phyloP scores from a whole-genome alignment of 2,797 vertebrate genomes.

The Cyprinodon diabolis region DNA sequence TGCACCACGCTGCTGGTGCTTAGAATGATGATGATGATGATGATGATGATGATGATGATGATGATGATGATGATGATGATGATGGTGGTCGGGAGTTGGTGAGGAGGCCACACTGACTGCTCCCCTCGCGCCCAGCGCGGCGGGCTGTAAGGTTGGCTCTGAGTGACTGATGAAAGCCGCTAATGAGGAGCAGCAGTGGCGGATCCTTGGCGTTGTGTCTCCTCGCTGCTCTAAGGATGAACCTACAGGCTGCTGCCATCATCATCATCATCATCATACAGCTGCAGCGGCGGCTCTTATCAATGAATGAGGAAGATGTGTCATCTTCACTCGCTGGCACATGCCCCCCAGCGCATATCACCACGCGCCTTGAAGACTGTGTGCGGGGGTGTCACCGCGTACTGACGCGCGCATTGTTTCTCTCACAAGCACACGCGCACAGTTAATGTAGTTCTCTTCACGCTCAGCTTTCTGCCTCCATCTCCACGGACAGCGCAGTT shows the following conservation, averaged over 20 bases:
- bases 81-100: slow-evolving; percentile 32
- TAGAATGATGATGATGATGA: slow-evolving; percentile 22
- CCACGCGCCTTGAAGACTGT: slow-evolving; percentile 3
- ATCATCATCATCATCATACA: slow-evolving; percentile 2
- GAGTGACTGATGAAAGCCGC: slow-evolving; percentile 44
- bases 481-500: slow-evolving; percentile 67
- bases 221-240: slow-evolving; percentile 13
- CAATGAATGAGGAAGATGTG: slow-evolving; percentile 62
- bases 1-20: slow-evolving; percentile 41
- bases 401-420: neutral
- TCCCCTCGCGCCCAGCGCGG: slow-evolving; percentile 5
- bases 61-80: slow-evolving; percentile 1
- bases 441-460: slow-evolving; percentile 71
- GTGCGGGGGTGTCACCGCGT: slow-evolving; percentile 4
- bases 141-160: neutral
- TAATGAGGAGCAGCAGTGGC: slow-evolving; percentile 24
- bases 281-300: slow-evolving; percentile 48
- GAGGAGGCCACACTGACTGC: slow-evolving; percentile 49
- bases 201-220: slow-evolving; percentile 57
- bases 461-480: slow-evolving; percentile 12
- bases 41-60: too few relatives aligned
- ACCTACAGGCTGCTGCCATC: neutral
- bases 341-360: slow-evolving; percentile 37
- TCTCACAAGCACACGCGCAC: slow-evolving; percentile 2
- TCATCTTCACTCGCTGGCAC: slow-evolving; percentile 53